Conservation (phyloP, 2,797 vertebrate species). For the Pelobates cultripes region DNA sequence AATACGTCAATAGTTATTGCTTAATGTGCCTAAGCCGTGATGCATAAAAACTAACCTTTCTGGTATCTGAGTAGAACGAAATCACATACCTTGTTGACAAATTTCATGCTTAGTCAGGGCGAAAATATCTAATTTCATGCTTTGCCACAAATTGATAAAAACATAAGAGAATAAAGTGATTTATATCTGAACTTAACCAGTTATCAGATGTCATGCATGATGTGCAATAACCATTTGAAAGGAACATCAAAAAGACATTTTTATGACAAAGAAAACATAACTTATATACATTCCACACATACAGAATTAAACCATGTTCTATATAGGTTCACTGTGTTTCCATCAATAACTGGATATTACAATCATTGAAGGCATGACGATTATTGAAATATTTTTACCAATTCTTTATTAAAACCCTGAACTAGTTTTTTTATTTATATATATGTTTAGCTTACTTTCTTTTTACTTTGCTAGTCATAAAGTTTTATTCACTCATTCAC, state of each 20-base stretch:
- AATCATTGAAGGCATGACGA: too few species aligned
- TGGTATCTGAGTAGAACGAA: constrained; percentile 55
- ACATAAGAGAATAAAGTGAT: constrained; percentile 64
- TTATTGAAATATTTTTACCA: too few species aligned
- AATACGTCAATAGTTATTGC: constrained; percentile 43
- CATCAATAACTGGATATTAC: too few species aligned
- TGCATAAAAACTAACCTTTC: constrained; percentile 56
- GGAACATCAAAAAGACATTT: constrained; percentile 1
- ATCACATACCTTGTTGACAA: constrained; percentile 72
- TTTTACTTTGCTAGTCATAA: too few species aligned
- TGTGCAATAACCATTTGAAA: constrained; percentile 8
- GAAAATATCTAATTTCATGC: constrained; percentile 73
- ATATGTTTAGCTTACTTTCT: too few species aligned
- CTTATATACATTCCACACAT: not conserved
- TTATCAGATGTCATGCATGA: constrained; percentile 33
- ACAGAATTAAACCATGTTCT: too few species aligned
- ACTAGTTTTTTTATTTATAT: too few species aligned
- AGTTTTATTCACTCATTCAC: too few species aligned
- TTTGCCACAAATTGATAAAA: constrained; percentile 73
- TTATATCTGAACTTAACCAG: constrained; percentile 38
- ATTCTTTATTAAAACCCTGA: too few species aligned
- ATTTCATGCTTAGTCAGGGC: constrained; percentile 75
- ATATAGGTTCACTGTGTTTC: too few species aligned
- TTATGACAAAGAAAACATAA: not conserved
- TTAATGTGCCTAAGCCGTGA: constrained; percentile 36